Conservation (phyloP, 2,113 vertebrate species). For the Indicator maculatus region DNA sequence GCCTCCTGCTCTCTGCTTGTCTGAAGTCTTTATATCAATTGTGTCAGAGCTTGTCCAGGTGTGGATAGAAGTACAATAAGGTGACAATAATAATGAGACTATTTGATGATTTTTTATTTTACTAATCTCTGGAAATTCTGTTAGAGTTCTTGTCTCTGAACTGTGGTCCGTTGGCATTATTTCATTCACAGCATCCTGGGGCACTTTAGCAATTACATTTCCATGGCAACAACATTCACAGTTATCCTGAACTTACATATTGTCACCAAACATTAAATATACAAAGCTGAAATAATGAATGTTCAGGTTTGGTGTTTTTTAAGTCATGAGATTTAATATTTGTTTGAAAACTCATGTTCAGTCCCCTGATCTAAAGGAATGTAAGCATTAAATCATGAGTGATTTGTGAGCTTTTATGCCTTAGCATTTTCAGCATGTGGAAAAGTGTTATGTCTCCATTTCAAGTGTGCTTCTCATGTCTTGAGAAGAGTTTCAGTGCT, state of each 20-base stretch:
- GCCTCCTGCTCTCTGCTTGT: background rate
- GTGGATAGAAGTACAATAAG: background rate
- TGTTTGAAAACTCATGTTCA: background rate
- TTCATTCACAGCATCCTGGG: background rate
- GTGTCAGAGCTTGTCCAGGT: background rate
- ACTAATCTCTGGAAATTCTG: background rate
- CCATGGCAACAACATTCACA: background rate
- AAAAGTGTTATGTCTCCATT: background rate
- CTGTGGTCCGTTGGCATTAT: background rate
- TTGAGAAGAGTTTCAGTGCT: background rate
- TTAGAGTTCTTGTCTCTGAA: background rate
- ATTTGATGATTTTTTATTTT: background rate
- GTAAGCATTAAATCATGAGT: background rate
- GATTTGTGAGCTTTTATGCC: background rate
- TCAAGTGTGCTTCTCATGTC: background rate
- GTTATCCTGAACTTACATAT: background rate
- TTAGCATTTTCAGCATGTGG: background rate
- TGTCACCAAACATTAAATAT: background rate
- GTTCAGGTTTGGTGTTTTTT: background rate
- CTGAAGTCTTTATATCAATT: background rate
- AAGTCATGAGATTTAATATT: background rate
- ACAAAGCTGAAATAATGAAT: background rate
- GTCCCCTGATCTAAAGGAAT: background rate
- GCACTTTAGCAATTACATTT: background rate
- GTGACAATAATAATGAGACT: background rate